A percentile compares a stretch with the other conserved stretches of the same genome.
Evolutionary conservation across 2,888 invertebrate genomes (phyloP).

Genomic region (Catocala nupta): DNA sequence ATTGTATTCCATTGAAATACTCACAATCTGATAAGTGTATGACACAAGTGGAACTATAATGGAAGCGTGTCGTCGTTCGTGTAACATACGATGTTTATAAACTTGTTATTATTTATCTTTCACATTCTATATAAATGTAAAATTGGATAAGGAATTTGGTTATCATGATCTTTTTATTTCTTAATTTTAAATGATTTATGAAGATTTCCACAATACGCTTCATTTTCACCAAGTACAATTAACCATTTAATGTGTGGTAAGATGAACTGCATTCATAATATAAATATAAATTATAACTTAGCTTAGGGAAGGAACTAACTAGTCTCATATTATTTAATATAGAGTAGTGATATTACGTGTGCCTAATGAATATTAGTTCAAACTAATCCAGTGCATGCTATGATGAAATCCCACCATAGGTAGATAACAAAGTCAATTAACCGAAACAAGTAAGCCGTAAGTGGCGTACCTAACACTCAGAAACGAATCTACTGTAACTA

Average conservation of each 20-base stretch:
- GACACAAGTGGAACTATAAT: slow-evolving; percentile 46
- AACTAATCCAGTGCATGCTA: slow-evolving; percentile 54
- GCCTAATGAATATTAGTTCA: slow-evolving; percentile 76
- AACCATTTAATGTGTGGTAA: slow-evolving; percentile 69
- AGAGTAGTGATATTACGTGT: slow-evolving; percentile 82
- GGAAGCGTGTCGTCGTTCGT: slow-evolving; percentile 28
- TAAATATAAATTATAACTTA: slow-evolving; percentile 77
- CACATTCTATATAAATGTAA: slow-evolving; percentile 38
- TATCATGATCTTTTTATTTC: slow-evolving; percentile 35
- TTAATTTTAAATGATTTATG: slow-evolving; percentile 55
- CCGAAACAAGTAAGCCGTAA: slow-evolving; percentile 17
- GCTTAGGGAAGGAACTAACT: slow-evolving; percentile 83
- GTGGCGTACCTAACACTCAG: slow-evolving; percentile 15
- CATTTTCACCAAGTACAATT: slow-evolving; percentile 84
- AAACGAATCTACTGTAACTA: slow-evolving; percentile 43
- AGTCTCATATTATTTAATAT: slow-evolving; percentile 85
- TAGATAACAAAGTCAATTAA: slow-evolving; percentile 46
- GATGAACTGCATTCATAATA: slow-evolving; percentile 62
- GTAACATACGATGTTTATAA: slow-evolving; percentile 39
- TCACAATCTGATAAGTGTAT: slow-evolving; percentile 52
- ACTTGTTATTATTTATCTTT: slow-evolving; percentile 44
- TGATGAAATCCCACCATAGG: slow-evolving; percentile 35
- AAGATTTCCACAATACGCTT: slow-evolving; percentile 76
- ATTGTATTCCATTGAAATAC: slow-evolving; percentile 43
- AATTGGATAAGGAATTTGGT: slow-evolving; percentile 37